These are phyloP conservation scores for Horisme vitalbata DNA, from an alignment of 2,888 invertebrate species.

Conservation along the genomic window DNA sequence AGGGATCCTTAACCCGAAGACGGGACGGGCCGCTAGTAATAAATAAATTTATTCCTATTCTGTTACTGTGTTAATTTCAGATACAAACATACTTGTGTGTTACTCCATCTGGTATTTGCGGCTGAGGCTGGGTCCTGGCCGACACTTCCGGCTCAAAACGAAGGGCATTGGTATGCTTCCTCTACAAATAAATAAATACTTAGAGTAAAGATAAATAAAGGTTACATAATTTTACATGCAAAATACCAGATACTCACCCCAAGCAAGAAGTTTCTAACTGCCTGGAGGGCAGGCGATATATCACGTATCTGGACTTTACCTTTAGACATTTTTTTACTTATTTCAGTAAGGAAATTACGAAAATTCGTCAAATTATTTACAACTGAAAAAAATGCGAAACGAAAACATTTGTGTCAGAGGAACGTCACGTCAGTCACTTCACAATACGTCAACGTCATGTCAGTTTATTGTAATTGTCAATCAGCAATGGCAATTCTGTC, in stretches of 20 bases:
- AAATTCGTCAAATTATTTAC: not conserved
- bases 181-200: slow-evolving; percentile 61
- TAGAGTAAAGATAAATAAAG: slow-evolving; percentile 21
- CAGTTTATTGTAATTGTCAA: too few species aligned
- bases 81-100: slow-evolving; percentile 83
- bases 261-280: slow-evolving; percentile 85
- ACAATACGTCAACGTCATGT: too few species aligned
- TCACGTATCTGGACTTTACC: slow-evolving; percentile 82
- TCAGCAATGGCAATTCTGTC: too few species aligned
- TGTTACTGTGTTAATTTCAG: too few species aligned
- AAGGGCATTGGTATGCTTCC: slow-evolving; percentile 83
- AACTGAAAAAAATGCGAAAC: not conserved
- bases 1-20: too few species aligned
- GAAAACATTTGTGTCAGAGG: too few species aligned
- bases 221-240: slow-evolving; percentile 54
- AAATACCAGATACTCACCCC: slow-evolving; percentile 76
- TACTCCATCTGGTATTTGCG: slow-evolving; percentile 91
- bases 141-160: slow-evolving; percentile 87
- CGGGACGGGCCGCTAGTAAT: too few species aligned
- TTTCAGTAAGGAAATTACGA: not conserved
- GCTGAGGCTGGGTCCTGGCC: slow-evolving; percentile 91
- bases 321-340: slow-evolving; percentile 59
- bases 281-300: slow-evolving; percentile 85
- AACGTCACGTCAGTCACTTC: too few species aligned
- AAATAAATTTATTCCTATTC: too few species aligned